Percentiles rank a stretch among this genome's conserved stretches.
Evolutionary conservation across 2,888 invertebrate species (phyloP).

Genomic region (Pimpla rufipes): DNA sequence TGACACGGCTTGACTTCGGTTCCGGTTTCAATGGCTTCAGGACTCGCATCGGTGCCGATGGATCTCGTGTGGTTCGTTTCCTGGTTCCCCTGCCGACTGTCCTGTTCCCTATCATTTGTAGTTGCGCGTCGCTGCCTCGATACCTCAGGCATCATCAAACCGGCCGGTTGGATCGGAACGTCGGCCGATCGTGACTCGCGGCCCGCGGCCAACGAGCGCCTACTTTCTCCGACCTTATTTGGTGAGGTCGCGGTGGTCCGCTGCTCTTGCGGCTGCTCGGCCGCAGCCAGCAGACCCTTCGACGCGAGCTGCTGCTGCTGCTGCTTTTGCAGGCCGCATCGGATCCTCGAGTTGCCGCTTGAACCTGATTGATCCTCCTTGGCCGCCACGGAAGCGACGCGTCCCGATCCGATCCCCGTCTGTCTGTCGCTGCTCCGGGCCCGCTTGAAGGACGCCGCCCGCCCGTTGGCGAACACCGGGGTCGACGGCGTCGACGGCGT

Average conservation of each 20-base stretch:
- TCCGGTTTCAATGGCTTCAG: slow-evolving; percentile 27
- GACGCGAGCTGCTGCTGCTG: slow-evolving; percentile 57
- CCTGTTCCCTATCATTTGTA: slow-evolving; percentile 30
- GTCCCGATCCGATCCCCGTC: slow-evolving; percentile 48
- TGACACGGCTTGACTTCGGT: slow-evolving; percentile 10
- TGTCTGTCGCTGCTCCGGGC: slow-evolving; percentile 73
- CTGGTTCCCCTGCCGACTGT: background rate
- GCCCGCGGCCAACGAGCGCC: slow-evolving; percentile 70
- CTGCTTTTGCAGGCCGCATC: slow-evolving; percentile 68
- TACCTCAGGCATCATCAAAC: slow-evolving; percentile 72
- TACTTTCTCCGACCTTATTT: slow-evolving; percentile 81
- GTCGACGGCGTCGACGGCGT: slow-evolving; percentile 40
- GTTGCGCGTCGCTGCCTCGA: slow-evolving; percentile 40
- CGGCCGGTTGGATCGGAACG: slow-evolving; percentile 65
- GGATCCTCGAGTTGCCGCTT: slow-evolving; percentile 74
- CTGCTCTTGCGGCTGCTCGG: slow-evolving; percentile 70
- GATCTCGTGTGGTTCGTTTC: slow-evolving; percentile 39
- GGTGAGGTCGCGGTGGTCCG: slow-evolving; percentile 75
- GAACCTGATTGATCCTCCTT: slow-evolving; percentile 61
- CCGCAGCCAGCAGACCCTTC: slow-evolving; percentile 72
- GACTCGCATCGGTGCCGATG: background rate
- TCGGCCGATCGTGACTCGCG: slow-evolving; percentile 71
- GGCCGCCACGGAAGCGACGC: slow-evolving; percentile 40
- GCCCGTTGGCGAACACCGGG: slow-evolving; percentile 71
- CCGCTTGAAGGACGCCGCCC: slow-evolving; percentile 76